Percentiles rank a stretch among this genome's conserved stretches.
phyloP scores from a whole-genome alignment of 2,797 vertebrate genomes.

The Mareca strepera region DNA sequence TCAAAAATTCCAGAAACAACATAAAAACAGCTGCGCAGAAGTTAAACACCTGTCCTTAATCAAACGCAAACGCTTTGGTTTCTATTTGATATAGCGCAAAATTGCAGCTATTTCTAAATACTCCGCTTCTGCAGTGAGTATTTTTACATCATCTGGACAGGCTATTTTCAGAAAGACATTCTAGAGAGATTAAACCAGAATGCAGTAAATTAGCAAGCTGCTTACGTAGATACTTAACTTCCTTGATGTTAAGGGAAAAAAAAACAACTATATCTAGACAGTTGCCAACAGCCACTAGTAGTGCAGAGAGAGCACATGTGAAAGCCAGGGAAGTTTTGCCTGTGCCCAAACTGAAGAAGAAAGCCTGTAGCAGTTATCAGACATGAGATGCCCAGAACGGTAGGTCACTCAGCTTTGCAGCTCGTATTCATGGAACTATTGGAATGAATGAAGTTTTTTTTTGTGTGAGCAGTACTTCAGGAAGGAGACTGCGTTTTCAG shows the following conservation, averaged over 20 bases:
- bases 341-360: background rate
- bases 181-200: background rate
- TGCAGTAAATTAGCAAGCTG: background rate
- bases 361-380: background rate
- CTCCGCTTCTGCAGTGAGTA: background rate
- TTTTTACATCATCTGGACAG: slow-evolving; percentile 52
- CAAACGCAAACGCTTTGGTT: slow-evolving; percentile 4
- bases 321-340: background rate
- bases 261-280: background rate
- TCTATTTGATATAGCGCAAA: background rate
- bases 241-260: background rate
- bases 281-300: background rate
- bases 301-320: background rate
- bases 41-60: slow-evolving; percentile 51
- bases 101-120: slow-evolving; percentile 51
- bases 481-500: background rate
- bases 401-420: background rate
- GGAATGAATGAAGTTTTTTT: background rate
- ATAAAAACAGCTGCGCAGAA: slow-evolving; percentile 10
- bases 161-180: slow-evolving; percentile 60
- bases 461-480: background rate
- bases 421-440: background rate
- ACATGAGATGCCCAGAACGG: background rate
- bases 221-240: slow-evolving; percentile 18
- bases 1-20: slow-evolving; percentile 22